Conservation (phyloP, 2,797 vertebrate species). For the Chiropotes sagulatus region DNA sequence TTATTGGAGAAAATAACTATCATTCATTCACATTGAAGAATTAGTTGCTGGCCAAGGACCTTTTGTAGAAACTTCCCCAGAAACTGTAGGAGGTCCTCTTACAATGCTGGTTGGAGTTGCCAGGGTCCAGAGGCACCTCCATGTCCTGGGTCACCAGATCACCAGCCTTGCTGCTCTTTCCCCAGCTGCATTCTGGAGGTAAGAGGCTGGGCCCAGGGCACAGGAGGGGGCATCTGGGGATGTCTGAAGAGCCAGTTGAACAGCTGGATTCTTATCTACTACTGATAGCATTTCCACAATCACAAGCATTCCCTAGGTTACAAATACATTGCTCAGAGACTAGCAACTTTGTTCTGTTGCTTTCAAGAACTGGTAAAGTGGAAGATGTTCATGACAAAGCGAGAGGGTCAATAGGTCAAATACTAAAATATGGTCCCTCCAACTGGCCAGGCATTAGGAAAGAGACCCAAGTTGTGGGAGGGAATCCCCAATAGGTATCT, state of each 20-base stretch:
- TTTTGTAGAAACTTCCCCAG: constrained; percentile 6
- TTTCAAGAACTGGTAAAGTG: background rate
- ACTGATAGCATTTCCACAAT: background rate
- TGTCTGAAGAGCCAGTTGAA: background rate
- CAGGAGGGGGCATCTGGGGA: background rate
- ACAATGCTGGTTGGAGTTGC: background rate
- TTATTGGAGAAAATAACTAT: background rate
- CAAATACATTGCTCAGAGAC: background rate
- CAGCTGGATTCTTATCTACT: background rate
- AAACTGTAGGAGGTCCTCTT: background rate
- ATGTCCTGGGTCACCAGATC: background rate
- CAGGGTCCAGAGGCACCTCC: background rate
- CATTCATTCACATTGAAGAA: background rate
- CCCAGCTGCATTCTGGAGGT: background rate
- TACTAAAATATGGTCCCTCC: background rate
- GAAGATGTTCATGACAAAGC: background rate
- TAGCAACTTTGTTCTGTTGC: background rate
- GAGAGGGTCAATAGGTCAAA: background rate
- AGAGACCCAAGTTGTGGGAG: background rate
- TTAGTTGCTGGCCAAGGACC: background rate
- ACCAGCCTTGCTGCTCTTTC: background rate
- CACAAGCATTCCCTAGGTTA: background rate
- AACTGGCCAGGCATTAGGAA: background rate
- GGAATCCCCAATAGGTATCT: background rate
- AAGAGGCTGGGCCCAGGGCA: background rate